A percentile compares a stretch with the other conserved stretches of the same genome.
phyloP scores from a whole-genome alignment of 2,888 invertebrate species.

The Leptopilina myrica region DNA sequence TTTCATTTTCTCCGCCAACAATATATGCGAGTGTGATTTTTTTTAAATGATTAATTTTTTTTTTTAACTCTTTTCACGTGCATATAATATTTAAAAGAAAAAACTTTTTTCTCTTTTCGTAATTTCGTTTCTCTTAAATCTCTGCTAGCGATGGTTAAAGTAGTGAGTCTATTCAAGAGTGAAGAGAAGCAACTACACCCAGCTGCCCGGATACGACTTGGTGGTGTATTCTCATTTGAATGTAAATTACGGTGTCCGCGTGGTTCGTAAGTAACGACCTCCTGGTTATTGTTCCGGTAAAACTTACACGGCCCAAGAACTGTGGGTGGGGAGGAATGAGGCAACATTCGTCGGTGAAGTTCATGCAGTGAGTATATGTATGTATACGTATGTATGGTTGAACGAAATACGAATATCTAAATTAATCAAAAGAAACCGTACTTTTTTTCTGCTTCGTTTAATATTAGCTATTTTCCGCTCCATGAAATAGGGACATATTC shows the following conservation, averaged over 20 bases:
- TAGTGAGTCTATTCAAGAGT: slow-evolving; percentile 15
- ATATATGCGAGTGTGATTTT: not conserved
- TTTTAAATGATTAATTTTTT: not conserved
- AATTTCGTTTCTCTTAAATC: slow-evolving; percentile 13
- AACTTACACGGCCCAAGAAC: slow-evolving; percentile 52
- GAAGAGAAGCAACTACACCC: slow-evolving; percentile 18
- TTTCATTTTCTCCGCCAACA: not conserved
- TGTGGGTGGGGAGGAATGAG: slow-evolving; percentile 35
- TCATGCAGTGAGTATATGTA: not conserved
- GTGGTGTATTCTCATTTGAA: slow-evolving; percentile 67
- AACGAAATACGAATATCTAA: not conserved
- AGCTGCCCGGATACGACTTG: slow-evolving; percentile 55
- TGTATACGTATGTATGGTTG: not conserved
- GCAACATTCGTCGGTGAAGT: slow-evolving; percentile 34
- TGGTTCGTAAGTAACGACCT: slow-evolving; percentile 64
- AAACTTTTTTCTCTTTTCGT: not conserved
- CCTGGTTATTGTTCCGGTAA: slow-evolving; percentile 65
- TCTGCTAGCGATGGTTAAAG: slow-evolving; percentile 3
- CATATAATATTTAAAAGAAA: not conserved
- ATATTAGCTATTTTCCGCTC: not conserved
- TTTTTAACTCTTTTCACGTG: not conserved
- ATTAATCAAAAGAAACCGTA: not conserved
- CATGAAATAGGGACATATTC: too few species aligned
- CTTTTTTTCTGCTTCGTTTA: not conserved
- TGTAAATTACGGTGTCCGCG: slow-evolving; percentile 66